Evolutionary conservation across 2,888 invertebrate species (phyloP).

Genomic region (Tupiocoris notatus): DNA sequence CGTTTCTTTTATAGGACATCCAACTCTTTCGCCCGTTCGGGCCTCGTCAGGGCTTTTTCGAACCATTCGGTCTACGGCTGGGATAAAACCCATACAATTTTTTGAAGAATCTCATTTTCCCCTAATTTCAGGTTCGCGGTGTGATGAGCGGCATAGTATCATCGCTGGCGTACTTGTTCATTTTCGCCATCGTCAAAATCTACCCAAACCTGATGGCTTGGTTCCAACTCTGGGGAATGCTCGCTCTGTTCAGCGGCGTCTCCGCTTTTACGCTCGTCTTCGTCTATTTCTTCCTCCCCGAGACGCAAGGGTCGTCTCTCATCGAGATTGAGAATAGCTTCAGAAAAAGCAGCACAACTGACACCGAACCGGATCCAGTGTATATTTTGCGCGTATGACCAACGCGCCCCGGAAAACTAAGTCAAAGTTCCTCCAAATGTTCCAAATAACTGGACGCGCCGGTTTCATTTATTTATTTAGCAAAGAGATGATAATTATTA

Average conservation of each 20-base stretch:
- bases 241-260: constrained; percentile 64
- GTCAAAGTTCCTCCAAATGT: constrained; percentile 20
- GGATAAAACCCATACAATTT: background rate
- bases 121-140: constrained; percentile 60
- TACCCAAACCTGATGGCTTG: constrained; percentile 60
- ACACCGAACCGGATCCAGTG: constrained; percentile 41
- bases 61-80: no score
- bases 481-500: background rate
- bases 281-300: constrained; percentile 63
- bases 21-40: no score
- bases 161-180: constrained; percentile 67
- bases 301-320: constrained; percentile 68
- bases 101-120: background rate
- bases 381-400: constrained; percentile 43
- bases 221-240: constrained; percentile 59
- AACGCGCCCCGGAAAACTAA: background rate
- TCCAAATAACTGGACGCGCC: background rate
- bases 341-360: constrained; percentile 19
- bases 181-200: constrained; percentile 69
- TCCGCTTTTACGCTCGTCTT: constrained; percentile 64
- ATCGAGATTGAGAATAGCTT: constrained; percentile 63
- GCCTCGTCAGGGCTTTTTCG: no score
- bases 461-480: constrained; percentile 22
- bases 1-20: no score
- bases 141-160: constrained; percentile 69